Evolutionary conservation across 2,888 invertebrate species (phyloP).

Genomic region (Lamellibrachia satsuma): DNA sequence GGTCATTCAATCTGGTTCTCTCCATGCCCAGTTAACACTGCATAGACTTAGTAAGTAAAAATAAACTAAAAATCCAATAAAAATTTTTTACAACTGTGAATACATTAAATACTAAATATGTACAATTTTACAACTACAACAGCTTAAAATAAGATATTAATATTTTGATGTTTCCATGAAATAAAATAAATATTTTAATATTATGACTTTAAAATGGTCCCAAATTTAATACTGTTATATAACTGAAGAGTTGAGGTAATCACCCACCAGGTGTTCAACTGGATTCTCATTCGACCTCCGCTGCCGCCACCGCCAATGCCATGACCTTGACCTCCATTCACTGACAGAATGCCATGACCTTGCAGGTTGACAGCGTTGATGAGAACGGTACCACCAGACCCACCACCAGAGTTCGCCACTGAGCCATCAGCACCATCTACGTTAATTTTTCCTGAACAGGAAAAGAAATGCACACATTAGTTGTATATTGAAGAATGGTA

Average conservation of each 20-base stretch:
- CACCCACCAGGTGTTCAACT: background rate
- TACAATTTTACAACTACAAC: background rate
- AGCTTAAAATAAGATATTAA: too few relatives aligned
- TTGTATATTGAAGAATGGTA: background rate
- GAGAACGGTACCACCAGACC: slow-evolving; percentile 30
- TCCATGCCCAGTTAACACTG: background rate
- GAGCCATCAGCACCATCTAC: slow-evolving; percentile 46
- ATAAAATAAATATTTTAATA: background rate
- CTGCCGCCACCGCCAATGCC: slow-evolving; percentile 31
- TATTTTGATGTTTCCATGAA: too few relatives aligned
- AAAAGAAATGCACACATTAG: background rate
- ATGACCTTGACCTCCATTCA: slow-evolving; percentile 31
- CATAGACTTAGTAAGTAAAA: background rate
- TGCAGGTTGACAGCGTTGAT: slow-evolving; percentile 21
- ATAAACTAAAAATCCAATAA: background rate
- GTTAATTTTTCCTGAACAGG: slow-evolving; percentile 42
- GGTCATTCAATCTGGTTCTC: background rate
- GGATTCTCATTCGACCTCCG: slow-evolving; percentile 29
- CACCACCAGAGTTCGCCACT: slow-evolving; percentile 32
- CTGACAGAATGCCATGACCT: slow-evolving; percentile 30
- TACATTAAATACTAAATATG: background rate
- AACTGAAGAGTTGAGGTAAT: background rate
- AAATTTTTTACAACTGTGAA: background rate
- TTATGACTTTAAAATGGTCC: background rate
- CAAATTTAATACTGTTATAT: too few relatives aligned